Percentiles rank a stretch among this genome's conserved stretches.
Evolutionary conservation across 2,797 vertebrate genomes (phyloP).

Genomic region (Pteronotus mesoamericanus): DNA sequence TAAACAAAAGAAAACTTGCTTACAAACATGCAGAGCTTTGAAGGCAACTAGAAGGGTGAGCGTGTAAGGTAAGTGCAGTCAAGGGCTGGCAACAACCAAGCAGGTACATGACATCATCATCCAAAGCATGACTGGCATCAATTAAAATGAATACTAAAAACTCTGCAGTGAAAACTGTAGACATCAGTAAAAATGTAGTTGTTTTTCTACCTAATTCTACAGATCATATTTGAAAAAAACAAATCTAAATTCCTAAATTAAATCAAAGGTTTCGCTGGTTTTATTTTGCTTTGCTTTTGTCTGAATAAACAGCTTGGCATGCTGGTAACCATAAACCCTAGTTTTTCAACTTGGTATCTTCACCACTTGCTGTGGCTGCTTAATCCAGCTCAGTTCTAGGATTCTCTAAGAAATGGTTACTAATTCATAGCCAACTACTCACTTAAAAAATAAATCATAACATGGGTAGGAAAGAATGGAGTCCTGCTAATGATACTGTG

Average conservation of each 20-base stretch:
- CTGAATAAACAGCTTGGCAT: slow-evolving; percentile 66
- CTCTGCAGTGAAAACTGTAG: slow-evolving; percentile 68
- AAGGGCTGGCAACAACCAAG: background rate
- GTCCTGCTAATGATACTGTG: background rate
- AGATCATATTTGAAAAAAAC: slow-evolving; percentile 61
- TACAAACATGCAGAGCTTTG: slow-evolving; percentile 65
- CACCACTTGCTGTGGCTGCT: slow-evolving; percentile 28
- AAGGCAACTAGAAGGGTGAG: slow-evolving; percentile 62
- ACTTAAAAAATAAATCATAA: background rate
- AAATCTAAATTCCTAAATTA: slow-evolving; percentile 31
- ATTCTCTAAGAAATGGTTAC: slow-evolving; percentile 53
- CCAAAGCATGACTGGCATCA: slow-evolving; percentile 44
- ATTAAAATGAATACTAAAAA: slow-evolving; percentile 63
- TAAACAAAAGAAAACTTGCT: slow-evolving; percentile 65
- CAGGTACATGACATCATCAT: slow-evolving; percentile 48
- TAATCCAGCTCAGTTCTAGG: slow-evolving; percentile 49
- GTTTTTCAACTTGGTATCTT: slow-evolving; percentile 15
- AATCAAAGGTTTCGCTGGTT: slow-evolving; percentile 30
- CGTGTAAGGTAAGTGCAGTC: slow-evolving; percentile 26
- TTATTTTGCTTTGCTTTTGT: slow-evolving; percentile 72
- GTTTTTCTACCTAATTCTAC: slow-evolving; percentile 55
- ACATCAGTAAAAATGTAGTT: slow-evolving; percentile 71
- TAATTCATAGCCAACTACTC: slow-evolving; percentile 14
- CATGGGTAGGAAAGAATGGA: background rate
- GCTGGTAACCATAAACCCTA: slow-evolving; percentile 55